Evolutionary conservation across 1,140 invertebrate species (phyloP).

Genomic region (Meloidogyne exigua): DNA sequence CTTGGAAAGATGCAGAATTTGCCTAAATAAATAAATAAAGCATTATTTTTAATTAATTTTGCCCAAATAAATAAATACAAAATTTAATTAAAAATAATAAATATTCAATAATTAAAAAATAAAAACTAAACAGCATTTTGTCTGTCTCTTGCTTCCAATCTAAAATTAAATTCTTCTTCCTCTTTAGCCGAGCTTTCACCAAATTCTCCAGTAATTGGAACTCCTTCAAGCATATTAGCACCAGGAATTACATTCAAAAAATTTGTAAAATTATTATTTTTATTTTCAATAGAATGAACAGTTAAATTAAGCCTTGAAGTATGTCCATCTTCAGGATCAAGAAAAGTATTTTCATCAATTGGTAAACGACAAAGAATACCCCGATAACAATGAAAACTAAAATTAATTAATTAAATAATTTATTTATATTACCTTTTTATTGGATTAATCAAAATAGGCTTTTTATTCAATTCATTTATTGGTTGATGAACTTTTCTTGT

Average conservation of each 20-base stretch:
- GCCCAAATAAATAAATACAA: too few species aligned
- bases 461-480: slow-evolving; percentile 7
- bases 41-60: too few species aligned
- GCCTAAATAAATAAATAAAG: slow-evolving; percentile 24
- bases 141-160: slow-evolving; percentile 29
- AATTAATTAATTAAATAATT: neutral
- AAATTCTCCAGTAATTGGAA: slow-evolving; percentile 12
- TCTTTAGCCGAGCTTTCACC: neutral
- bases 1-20: slow-evolving; percentile 34
- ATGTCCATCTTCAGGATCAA: slow-evolving; percentile 34
- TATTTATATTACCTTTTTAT: slow-evolving; percentile 29
- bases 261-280: slow-evolving; percentile 3
- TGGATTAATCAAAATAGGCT: slow-evolving; percentile 23
- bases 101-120: neutral
- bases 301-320: slow-evolving; percentile 16
- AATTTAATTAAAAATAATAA: slow-evolving; percentile 1
- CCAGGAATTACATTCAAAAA: slow-evolving; percentile 25
- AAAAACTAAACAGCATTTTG: slow-evolving; percentile 10
- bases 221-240: slow-evolving; percentile 19
- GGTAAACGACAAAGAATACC: slow-evolving; percentile 29
- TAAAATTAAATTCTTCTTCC: slow-evolving; percentile 25
- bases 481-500: slow-evolving; percentile 25
- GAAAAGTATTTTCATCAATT: slow-evolving; percentile 34
- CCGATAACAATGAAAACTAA: slow-evolving; percentile 16
- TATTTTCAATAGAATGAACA: slow-evolving; percentile 26